These are phyloP conservation scores for Campoletis raptor DNA, from an alignment of 2,888 invertebrate species.

Conservation along the genomic window DNA sequence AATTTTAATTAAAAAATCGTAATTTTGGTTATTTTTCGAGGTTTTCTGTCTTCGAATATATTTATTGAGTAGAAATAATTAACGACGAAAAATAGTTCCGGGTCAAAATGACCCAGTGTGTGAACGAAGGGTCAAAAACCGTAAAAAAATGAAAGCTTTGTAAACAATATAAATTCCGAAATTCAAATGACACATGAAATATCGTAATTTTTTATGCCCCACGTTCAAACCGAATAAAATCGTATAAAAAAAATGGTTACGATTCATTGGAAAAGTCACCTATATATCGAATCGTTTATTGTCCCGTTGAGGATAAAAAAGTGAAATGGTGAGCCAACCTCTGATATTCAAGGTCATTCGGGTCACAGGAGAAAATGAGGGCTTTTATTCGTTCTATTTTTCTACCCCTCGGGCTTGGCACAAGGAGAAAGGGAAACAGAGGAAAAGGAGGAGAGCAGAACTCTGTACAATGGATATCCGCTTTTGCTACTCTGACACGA, in stretches of 20 bases:
- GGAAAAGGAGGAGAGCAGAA: slow-evolving; percentile 1
- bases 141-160: neutral
- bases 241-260: neutral
- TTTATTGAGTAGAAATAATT: too few species aligned
- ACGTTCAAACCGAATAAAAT: neutral
- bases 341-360: slow-evolving; percentile 30
- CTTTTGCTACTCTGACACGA: slow-evolving; percentile 49
- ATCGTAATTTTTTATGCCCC: neutral
- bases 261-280: slow-evolving; percentile 6
- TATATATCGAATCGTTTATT: neutral
- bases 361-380: slow-evolving; percentile 28
- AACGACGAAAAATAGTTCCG: too few species aligned
- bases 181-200: neutral
- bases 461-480: slow-evolving; percentile 56
- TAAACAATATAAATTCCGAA: neutral
- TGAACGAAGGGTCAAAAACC: neutral
- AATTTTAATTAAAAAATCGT: too few species aligned
- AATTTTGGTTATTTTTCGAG: too few species aligned
- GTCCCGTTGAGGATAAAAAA: slow-evolving; percentile 11
- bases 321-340: slow-evolving; percentile 19
- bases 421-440: neutral
- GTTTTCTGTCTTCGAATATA: too few species aligned
- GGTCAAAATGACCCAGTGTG: neutral
- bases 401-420: neutral
- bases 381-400: slow-evolving; percentile 25